phyloP scores from a whole-genome alignment of 2,113 vertebrate species.

The Phocoena phocoena region DNA sequence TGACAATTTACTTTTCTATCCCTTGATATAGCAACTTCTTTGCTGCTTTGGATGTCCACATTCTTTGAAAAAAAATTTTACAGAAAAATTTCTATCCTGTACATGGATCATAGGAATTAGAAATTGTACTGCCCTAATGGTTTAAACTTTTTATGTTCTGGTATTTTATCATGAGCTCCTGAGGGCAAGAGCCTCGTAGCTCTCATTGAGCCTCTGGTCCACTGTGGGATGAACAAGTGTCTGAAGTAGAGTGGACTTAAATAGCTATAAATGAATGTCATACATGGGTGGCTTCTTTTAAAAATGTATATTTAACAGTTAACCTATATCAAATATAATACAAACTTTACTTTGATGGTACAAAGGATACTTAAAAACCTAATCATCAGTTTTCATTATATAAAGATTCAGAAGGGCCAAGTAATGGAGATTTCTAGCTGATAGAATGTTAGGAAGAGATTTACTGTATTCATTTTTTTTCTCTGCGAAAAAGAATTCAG shows the following conservation, averaged over 20 bases:
- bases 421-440: background rate
- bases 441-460: background rate
- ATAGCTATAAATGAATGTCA: background rate
- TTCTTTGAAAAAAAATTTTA: background rate
- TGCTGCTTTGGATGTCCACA: background rate
- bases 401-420: background rate
- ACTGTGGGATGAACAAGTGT: background rate
- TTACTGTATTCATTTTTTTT: background rate
- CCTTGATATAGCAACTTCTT: background rate
- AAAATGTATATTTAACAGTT: background rate
- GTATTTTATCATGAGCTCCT: background rate
- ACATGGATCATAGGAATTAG: background rate
- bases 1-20: background rate
- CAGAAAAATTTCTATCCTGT: background rate
- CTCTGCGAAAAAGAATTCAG: background rate
- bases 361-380: background rate
- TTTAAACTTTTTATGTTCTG: background rate
- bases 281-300: background rate
- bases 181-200: background rate
- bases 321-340: slow-evolving; percentile 11
- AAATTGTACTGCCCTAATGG: background rate
- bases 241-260: background rate
- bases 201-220: background rate
- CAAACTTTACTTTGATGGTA: background rate
- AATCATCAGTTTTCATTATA: background rate